Evolutionary conservation across 2,113 vertebrate species (phyloP).

Genomic region (Zosterops pallidus): DNA sequence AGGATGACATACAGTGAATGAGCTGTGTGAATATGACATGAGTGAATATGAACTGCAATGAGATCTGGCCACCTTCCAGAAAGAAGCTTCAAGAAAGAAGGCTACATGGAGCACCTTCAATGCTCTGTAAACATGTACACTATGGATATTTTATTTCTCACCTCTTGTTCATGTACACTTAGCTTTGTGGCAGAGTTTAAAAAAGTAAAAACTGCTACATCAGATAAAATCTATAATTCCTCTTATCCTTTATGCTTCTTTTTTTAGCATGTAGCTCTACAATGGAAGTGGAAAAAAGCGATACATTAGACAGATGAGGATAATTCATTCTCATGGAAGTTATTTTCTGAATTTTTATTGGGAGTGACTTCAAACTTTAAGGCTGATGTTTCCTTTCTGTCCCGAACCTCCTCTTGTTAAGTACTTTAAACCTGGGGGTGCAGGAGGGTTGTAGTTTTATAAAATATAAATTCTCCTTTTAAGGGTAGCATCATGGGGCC

Average conservation of each 20-base stretch:
- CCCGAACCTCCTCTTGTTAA: not conserved
- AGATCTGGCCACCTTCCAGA: not conserved
- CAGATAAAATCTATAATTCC: not conserved
- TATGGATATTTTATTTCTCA: not conserved
- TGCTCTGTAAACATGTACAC: fast-evolving
- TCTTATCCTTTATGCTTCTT: not conserved
- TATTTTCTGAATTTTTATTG: not conserved
- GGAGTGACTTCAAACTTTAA: not conserved
- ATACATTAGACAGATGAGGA: not conserved
- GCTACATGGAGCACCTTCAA: not conserved
- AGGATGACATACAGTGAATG: no score
- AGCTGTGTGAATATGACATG: no score
- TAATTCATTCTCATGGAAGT: not conserved
- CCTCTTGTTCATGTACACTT: not conserved
- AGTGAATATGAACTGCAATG: not conserved
- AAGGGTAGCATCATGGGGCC: not conserved
- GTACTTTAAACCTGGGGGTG: not conserved
- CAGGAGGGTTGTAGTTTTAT: not conserved
- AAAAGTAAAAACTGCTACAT: not conserved
- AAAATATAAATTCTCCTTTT: not conserved
- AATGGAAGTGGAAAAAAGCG: not conserved
- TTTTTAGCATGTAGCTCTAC: not conserved
- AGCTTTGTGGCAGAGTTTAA: not conserved
- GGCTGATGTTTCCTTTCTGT: not conserved
- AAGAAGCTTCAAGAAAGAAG: not conserved